Base-by-base conservation (phyloP, 2,888 invertebrate genomes). In the Blera fallax region DNA sequence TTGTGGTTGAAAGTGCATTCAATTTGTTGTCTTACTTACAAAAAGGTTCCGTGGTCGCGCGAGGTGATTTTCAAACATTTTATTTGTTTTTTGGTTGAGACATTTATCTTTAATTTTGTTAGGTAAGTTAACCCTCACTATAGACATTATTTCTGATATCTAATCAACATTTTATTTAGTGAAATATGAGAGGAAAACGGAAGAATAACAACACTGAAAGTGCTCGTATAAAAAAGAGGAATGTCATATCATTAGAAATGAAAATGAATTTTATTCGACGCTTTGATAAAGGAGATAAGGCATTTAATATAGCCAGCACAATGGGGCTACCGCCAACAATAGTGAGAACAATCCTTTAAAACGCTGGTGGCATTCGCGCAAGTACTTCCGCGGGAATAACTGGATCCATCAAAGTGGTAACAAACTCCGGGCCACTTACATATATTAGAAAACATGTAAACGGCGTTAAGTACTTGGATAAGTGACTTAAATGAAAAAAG, bases 371-470 rank as follows among this genome's bases (percentile, higher is more conserved):
- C 56, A 56, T 32, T 56, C 56, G 56, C 56, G 24, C 24, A 24
- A 24, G 24, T 24, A 4, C 24, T 34, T 56, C 56, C 18, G 16
- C 34, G 56, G 14, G 56, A 16, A 56, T 34, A 34, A 56, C 56
- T 56, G 11, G 34, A 32, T 56, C 32, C 7, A 56, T 56, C 16
- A 56, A 56, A 56, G 56, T 56, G 56, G 27, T 52, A 52, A 52
- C 5, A 29, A 52, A 52, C 29, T 52, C 52, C 29, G 29, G 52
- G 52, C 52, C 52, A 52, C 52, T 27, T 52, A 27, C 29, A 29
- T 52, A 27, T 52, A 29, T 52, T 24, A 24, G 24, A 24, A 24
- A 24, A 24, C 2, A 24, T 24, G 24, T 3, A 24, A 24, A 24
- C 24, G 24, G 24, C 24, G 24, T 24, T 24, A 24, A 24, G 24